Conservation (phyloP, 2,888 invertebrate genomes). For the Megaustenia siamemsis region DNA sequence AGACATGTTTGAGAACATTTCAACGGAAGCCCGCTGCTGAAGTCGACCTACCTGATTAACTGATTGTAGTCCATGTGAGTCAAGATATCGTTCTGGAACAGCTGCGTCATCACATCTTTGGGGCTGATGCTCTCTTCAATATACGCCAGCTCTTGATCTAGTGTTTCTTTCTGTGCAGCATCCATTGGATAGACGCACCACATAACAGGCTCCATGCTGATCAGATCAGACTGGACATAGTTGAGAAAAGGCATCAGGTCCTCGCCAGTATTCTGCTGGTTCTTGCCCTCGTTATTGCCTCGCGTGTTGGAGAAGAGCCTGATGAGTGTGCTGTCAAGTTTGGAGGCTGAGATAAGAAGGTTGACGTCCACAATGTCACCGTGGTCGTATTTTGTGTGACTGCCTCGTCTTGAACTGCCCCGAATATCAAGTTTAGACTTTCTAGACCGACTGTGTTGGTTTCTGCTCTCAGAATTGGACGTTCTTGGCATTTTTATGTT, state of each 20-base stretch:
- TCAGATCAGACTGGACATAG: slow-evolving; percentile 46
- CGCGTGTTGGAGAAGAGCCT: slow-evolving; percentile 32
- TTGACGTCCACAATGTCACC: slow-evolving; percentile 41
- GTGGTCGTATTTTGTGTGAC: slow-evolving; percentile 2
- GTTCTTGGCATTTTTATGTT: not conserved
- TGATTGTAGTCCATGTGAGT: slow-evolving; percentile 46
- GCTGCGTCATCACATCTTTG: not conserved
- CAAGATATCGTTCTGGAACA: slow-evolving; percentile 28
- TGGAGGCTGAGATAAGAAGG: slow-evolving; percentile 41
- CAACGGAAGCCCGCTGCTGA: not conserved
- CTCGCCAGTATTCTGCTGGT: not conserved
- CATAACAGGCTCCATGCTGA: slow-evolving; percentile 43
- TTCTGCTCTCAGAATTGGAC: not conserved
- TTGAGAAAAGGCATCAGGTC: slow-evolving; percentile 32
- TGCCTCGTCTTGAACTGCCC: not conserved
- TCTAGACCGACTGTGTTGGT: not conserved
- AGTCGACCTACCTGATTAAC: slow-evolving; percentile 17
- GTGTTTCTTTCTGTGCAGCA: slow-evolving; percentile 31
- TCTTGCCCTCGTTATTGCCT: not conserved
- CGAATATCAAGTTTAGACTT: not conserved
- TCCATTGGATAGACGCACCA: slow-evolving; percentile 44
- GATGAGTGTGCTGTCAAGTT: slow-evolving; percentile 43
- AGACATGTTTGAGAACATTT: no score
- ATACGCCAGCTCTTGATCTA: slow-evolving; percentile 42
- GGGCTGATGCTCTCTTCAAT: slow-evolving; percentile 38